Evolutionary conservation across 2,113 vertebrate genomes (phyloP).

Genomic region (Lathamus discolor): DNA sequence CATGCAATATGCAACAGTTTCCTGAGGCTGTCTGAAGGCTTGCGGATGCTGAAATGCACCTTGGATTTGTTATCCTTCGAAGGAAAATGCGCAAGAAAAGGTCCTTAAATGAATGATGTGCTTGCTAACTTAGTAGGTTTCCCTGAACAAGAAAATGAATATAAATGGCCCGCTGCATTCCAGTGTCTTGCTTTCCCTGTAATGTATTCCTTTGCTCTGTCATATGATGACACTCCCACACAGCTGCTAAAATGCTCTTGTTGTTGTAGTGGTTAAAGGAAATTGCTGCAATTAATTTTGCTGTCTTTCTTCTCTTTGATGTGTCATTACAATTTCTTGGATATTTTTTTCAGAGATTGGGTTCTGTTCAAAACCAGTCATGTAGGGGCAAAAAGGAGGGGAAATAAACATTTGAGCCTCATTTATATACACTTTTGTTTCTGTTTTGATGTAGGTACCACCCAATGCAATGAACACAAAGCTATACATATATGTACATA

Average conservation of each 20-base stretch:
- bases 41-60: background rate
- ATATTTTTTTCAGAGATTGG: slow-evolving; percentile 48
- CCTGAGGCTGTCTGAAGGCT: background rate
- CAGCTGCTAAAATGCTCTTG: slow-evolving; percentile 48
- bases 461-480: background rate
- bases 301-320: slow-evolving; percentile 72
- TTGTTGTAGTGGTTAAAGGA: slow-evolving; percentile 65
- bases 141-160: slow-evolving; percentile 50
- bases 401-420: background rate
- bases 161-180: slow-evolving; percentile 50
- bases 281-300: slow-evolving; percentile 75
- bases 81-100: background rate
- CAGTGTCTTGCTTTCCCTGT: slow-evolving; percentile 37
- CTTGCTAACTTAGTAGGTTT: slow-evolving; percentile 33
- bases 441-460: background rate
- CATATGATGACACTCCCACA: slow-evolving; percentile 66
- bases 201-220: slow-evolving; percentile 60
- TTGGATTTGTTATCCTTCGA: background rate
- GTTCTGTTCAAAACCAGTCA: slow-evolving; percentile 44
- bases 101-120: background rate
- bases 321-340: slow-evolving; percentile 48
- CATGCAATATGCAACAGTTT: background rate
- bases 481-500: background rate
- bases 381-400: background rate
- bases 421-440: background rate